Base-by-base conservation (phyloP, 2,113 vertebrate species). In the Aplodontia rufa region DNA sequence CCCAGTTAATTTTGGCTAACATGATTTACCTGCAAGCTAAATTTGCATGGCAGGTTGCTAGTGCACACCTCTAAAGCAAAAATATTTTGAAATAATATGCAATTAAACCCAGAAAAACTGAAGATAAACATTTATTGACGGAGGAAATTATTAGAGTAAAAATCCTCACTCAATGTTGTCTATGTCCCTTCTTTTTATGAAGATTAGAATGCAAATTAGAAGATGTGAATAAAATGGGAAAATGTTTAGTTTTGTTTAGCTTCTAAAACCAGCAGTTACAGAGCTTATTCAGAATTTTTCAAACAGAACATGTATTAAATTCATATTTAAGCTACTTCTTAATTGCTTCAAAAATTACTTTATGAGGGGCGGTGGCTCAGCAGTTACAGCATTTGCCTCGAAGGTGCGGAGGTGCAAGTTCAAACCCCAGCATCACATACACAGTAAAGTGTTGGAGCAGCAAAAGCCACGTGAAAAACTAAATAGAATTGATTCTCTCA, bases 41-140 rank as follows among this genome's bases (percentile, higher is more conserved):
- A 91, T 64, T 37, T 91, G 89, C 32, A 51, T 84, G 78, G 51
- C 8, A 71, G 32, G 42, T 55, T 91, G 80, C 26, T n/a, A 89
- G 28, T 3, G 47, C 2, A 74, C 11, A 71, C 19, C 32, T 5
- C 53, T 87, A 95, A 86, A 28, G 40, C 19, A 28, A 53, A 94
- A 81, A 37, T 8, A 58, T 22, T 68, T 74, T 90, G n/a, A 91
- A 94, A 81, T 75, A 28, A 30, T 30, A 60, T 22, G 40, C 64
- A 72, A 19, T 81, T 83, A 96, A 96, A 74, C 35, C 53, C 83
- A 92, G 90, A 97, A n/a, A n/a, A n/a, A 94, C 80, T 64, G n/a
- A 87, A 92, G 75, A 66, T 37, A 82, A 95, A 66, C 17, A 79
- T 60, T 58, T 60, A 60, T 6, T 49, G 64, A 37, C 85, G 75